A percentile compares a stretch with the other conserved stretches of the same genome.
Conservation (phyloP, 2,888 invertebrate genomes). For the Pollenia labialis region DNA sequence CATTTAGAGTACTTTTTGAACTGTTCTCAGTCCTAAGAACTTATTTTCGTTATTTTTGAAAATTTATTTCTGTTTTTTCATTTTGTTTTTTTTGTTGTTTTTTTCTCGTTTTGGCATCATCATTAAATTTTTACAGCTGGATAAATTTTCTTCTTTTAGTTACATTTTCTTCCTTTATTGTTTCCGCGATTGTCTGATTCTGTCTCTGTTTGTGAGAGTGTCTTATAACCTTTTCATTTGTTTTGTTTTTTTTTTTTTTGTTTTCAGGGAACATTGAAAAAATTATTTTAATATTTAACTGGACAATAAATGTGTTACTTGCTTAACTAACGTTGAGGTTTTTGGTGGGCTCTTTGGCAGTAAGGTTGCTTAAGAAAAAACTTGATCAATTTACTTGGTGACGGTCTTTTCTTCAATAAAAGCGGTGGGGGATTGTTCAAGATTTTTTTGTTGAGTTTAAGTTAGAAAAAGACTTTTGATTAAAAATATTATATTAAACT, state of each 20-base stretch:
- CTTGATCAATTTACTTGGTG: constrained; percentile 24
- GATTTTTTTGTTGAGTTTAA: too few species aligned
- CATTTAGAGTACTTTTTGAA: neutral
- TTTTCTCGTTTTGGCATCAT: constrained; percentile 33
- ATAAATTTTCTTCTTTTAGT: constrained; percentile 42
- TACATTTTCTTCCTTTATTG: constrained; percentile 44
- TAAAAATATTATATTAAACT: too few species aligned
- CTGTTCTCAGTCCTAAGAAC: neutral
- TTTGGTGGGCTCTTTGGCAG: neutral
- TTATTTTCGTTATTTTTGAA: constrained; percentile 4
- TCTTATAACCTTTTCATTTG: constrained; percentile 7
- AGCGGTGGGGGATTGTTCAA: neutral
- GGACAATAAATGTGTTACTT: constrained; percentile 12
- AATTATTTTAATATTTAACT: constrained; percentile 31
- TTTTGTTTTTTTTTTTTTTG: neutral
- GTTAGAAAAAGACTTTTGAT: too few species aligned
- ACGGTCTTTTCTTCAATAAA: neutral
- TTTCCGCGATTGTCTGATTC: constrained; percentile 14
- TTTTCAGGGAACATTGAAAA: constrained; percentile 3
- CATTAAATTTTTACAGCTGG: constrained; percentile 65
- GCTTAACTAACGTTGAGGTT: neutral
- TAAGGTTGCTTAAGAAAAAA: constrained; percentile 6
- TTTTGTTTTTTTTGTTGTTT: neutral
- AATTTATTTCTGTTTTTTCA: neutral
- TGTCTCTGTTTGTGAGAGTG: neutral